Conservation (phyloP, 2,888 invertebrate genomes). For the Antitype chi region DNA sequence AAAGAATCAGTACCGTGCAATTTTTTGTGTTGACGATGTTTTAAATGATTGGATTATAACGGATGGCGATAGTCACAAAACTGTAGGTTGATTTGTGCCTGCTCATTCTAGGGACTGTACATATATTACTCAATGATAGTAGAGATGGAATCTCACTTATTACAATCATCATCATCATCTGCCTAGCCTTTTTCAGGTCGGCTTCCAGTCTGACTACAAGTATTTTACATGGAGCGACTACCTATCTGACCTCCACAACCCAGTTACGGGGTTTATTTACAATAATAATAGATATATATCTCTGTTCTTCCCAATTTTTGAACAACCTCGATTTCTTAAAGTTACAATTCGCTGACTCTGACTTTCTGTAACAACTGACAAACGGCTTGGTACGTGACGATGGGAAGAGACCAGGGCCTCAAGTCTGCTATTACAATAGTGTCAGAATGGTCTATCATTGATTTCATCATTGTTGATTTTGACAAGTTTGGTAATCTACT, state of each 20-base stretch:
- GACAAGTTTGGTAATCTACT: too few relatives aligned
- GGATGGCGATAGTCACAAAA: background rate
- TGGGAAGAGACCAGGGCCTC: too few relatives aligned
- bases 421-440: too few relatives aligned
- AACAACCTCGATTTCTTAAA: background rate
- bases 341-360: background rate
- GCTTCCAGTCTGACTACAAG: too few relatives aligned
- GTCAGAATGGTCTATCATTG: too few relatives aligned
- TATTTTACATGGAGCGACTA: too few relatives aligned
- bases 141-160: background rate
- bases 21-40: background rate
- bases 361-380: background rate
- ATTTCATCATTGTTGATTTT: too few relatives aligned
- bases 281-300: background rate
- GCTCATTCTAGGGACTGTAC: too few relatives aligned
- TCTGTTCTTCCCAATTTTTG: background rate
- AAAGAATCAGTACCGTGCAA: background rate
- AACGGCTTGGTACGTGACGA: too few relatives aligned
- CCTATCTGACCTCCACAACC: too few relatives aligned
- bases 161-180: background rate
- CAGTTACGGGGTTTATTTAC: too few relatives aligned
- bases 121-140: background rate
- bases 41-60: background rate
- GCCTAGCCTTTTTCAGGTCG: too few relatives aligned
- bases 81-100: background rate